A percentile compares a stretch with the other conserved stretches of the same genome.
Conservation (phyloP, 2,888 invertebrate species). For the Cataglyphis albicans region DNA sequence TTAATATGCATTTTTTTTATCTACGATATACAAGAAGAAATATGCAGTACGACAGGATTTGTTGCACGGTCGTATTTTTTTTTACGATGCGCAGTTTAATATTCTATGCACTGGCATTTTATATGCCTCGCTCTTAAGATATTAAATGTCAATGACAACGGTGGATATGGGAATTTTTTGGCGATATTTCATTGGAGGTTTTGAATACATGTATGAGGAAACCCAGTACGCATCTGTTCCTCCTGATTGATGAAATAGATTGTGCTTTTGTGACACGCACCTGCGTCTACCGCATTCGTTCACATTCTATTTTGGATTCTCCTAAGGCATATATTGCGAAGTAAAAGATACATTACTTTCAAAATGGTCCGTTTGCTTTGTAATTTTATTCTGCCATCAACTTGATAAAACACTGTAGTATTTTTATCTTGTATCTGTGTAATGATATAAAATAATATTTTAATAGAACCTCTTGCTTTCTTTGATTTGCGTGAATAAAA, state of each 20-base stretch:
- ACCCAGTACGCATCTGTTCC: slow-evolving; percentile 80
- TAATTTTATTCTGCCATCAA: slow-evolving; percentile 23
- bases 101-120: slow-evolving; percentile 39
- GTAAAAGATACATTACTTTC: slow-evolving; percentile 51
- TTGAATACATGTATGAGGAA: slow-evolving; percentile 64
- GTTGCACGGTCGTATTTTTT: not conserved
- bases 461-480: not conserved
- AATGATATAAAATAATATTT: slow-evolving; percentile 2
- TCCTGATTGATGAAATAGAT: slow-evolving; percentile 83
- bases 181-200: slow-evolving; percentile 63
- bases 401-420: not conserved
- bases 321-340: slow-evolving; percentile 52
- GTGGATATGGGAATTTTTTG: slow-evolving; percentile 39
- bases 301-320: slow-evolving; percentile 61
- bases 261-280: slow-evolving; percentile 80
- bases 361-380: slow-evolving; percentile 9
- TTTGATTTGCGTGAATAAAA: not conserved
- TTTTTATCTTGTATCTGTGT: not conserved
- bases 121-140: slow-evolving; percentile 45
- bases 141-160: slow-evolving; percentile 49
- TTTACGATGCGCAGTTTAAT: slow-evolving; percentile 18
- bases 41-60: not conserved
- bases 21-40: not conserved
- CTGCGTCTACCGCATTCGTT: slow-evolving; percentile 75
- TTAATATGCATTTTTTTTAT: not conserved